Percentiles rank a stretch among this genome's conserved stretches.
Conservation (phyloP, 2,797 vertebrate genomes). For the Aplochiton taeniatus region DNA sequence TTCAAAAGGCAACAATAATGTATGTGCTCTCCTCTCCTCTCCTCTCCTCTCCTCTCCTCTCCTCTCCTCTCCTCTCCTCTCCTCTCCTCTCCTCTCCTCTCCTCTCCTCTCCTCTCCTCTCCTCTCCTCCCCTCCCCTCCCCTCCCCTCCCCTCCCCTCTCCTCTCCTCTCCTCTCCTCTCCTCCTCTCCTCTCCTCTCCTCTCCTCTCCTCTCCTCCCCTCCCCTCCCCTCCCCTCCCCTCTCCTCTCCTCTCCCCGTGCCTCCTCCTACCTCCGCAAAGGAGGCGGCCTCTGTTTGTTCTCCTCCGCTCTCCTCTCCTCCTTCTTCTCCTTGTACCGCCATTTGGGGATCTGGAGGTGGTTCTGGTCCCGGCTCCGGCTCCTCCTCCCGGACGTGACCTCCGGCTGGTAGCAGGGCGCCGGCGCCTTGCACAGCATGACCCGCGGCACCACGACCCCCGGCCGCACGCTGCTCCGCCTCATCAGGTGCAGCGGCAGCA, state of each 20-base stretch:
- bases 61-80: too few relatives aligned
- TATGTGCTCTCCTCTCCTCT: neutral
- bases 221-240: neutral
- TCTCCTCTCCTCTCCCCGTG: slow-evolving; percentile 35
- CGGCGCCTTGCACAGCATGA: slow-evolving; percentile 88
- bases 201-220: neutral
- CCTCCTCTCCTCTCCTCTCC: neutral
- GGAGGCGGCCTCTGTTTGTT: slow-evolving; percentile 66
- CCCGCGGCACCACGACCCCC: slow-evolving; percentile 83
- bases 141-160: neutral
- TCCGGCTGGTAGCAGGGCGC: slow-evolving; percentile 76
- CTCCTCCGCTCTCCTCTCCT: slow-evolving; percentile 80
- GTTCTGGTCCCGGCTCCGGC: slow-evolving; percentile 57
- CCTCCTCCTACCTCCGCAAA: slow-evolving; percentile 41
- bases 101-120: slow-evolving; percentile 68
- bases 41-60: neutral
- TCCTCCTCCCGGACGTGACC: slow-evolving; percentile 43
- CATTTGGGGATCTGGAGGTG: slow-evolving; percentile 91
- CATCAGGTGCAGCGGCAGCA: slow-evolving; percentile 84
- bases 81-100: slow-evolving; percentile 15
- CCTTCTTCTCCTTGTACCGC: slow-evolving; percentile 89
- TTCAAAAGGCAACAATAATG: too few relatives aligned
- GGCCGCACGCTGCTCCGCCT: slow-evolving; percentile 89
- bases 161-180: neutral
- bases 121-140: slow-evolving; percentile 68